Evolutionary conservation across 2,888 invertebrate genomes (phyloP).

Genomic region (Mesorhabditis sp.): DNA sequence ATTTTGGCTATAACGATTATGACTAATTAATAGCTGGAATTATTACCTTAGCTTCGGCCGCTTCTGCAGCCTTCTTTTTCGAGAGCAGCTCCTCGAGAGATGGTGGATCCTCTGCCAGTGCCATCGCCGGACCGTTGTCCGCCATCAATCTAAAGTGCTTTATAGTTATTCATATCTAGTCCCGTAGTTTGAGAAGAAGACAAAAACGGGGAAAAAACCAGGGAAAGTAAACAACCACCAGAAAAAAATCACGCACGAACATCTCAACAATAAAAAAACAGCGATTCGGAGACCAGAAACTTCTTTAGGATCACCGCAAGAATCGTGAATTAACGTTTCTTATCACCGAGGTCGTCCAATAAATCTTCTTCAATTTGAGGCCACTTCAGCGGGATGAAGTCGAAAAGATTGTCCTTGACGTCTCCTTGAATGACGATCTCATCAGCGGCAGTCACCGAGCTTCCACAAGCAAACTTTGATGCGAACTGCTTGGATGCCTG

Average conservation of each 20-base stretch:
- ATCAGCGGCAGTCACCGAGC: conserved; percentile 89
- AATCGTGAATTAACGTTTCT: conserved; percentile 31
- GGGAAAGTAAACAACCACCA: too few species aligned
- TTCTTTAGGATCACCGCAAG: too few species aligned
- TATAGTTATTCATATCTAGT: too few species aligned
- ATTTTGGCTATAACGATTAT: conserved; percentile 71
- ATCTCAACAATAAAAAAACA: too few species aligned
- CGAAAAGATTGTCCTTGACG: conserved; percentile 95
- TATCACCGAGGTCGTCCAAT: conserved; percentile 45
- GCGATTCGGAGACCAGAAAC: too few species aligned
- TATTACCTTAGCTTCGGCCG: conserved; percentile 78
- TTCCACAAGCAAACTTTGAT: conserved; percentile 96
- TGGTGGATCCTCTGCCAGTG: conserved; percentile 71
- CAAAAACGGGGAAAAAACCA: too few species aligned
- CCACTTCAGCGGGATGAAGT: conserved; percentile 97
- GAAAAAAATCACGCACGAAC: too few species aligned
- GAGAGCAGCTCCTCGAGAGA: conserved; percentile 91
- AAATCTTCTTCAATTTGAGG: conserved; percentile 60
- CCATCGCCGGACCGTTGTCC: not conserved
- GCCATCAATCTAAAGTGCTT: not conserved
- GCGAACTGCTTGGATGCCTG: conserved; percentile 96
- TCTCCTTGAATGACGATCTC: conserved; percentile 92
- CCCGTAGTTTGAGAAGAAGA: too few species aligned
- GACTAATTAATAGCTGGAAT: conserved; percentile 7
- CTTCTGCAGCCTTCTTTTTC: conserved; percentile 92